Evolutionary conservation across 1,140 invertebrate genomes (phyloP).

Genomic region (Aphelinus certus): DNA sequence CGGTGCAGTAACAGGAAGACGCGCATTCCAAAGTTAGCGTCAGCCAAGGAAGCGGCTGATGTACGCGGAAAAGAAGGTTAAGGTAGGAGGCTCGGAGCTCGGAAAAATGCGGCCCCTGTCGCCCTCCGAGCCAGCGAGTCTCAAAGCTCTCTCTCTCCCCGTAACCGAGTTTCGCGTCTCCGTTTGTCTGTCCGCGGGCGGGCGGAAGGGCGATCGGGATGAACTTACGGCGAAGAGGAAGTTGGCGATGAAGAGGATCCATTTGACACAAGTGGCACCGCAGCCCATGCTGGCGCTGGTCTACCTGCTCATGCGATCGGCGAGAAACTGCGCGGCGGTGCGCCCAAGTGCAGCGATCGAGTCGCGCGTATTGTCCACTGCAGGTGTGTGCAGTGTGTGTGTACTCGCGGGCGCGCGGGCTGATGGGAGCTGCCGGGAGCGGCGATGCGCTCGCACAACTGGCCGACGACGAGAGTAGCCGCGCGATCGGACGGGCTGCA

Average conservation of each 20-base stretch:
- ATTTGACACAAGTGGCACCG: constrained; percentile 56
- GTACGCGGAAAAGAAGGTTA: too few species aligned
- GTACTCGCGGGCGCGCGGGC: neutral
- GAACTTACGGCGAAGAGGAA: constrained; percentile 67
- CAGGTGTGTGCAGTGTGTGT: neutral
- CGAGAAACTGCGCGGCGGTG: neutral
- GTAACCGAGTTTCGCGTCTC: too few species aligned
- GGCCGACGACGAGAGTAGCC: too few species aligned
- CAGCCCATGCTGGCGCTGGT: constrained; percentile 46
- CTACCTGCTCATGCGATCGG: neutral
- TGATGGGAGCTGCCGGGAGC: neutral
- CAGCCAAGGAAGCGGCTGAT: too few species aligned
- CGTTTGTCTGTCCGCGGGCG: neutral
- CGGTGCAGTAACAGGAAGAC: too few species aligned
- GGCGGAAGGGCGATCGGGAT: neutral
- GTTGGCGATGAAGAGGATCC: constrained; percentile 67
- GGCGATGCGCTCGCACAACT: neutral
- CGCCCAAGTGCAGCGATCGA: neutral
- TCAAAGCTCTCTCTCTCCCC: too few species aligned
- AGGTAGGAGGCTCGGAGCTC: too few species aligned
- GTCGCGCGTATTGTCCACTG: neutral
- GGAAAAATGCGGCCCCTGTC: too few species aligned
- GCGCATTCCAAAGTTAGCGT: too few species aligned
- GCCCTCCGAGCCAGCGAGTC: too few species aligned
- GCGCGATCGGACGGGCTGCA: too few species aligned